Conservation (phyloP, 2,113 vertebrate genomes). For the Mirza zaza region DNA sequence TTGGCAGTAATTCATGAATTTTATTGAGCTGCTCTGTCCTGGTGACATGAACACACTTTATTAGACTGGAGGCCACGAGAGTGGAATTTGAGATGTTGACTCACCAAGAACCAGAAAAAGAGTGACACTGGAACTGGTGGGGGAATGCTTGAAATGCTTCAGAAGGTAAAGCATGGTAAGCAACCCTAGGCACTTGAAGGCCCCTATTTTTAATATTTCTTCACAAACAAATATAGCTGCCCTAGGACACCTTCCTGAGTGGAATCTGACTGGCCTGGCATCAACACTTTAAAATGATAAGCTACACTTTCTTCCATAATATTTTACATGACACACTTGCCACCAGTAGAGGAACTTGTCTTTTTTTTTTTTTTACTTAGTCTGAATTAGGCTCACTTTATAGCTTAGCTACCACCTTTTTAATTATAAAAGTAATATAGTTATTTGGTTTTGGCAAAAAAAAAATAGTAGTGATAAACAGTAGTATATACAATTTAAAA, state of each 20-base stretch:
- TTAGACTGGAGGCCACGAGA: background rate
- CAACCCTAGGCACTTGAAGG: background rate
- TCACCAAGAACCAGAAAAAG: slow-evolving; percentile 31
- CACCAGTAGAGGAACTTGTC: background rate
- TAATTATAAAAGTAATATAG: background rate
- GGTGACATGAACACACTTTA: background rate
- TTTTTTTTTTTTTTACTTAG: background rate
- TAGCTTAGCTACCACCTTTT: slow-evolving; percentile 20
- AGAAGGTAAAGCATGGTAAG: background rate
- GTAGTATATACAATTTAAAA: background rate
- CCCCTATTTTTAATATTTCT: background rate
- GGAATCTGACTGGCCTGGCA: background rate
- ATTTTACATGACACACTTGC: background rate
- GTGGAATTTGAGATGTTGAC: background rate
- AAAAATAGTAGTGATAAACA: background rate
- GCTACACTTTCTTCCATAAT: background rate
- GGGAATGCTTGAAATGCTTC: background rate
- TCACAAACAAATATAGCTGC: background rate
- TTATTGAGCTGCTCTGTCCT: background rate
- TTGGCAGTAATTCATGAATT: slow-evolving; percentile 14
- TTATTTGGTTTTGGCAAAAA: slow-evolving; percentile 30
- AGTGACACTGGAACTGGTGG: background rate
- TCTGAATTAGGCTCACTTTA: slow-evolving; percentile 22
- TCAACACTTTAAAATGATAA: slow-evolving; percentile 7
- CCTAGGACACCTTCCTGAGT: background rate